phyloP scores from a whole-genome alignment of 2,888 invertebrate species.

The Lasioglossum marginatum region DNA sequence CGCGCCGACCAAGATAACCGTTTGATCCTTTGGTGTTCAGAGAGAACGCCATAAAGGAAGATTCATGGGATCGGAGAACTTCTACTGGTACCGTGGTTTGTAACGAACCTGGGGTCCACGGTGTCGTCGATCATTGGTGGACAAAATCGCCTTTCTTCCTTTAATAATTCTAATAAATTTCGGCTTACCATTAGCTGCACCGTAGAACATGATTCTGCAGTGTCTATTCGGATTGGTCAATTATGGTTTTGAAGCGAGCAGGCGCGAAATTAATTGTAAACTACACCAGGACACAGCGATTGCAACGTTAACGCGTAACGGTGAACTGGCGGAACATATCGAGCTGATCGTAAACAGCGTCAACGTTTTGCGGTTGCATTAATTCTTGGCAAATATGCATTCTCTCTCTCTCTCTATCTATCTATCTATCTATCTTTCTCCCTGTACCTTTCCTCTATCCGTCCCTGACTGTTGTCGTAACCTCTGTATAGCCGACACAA shows the following conservation, averaged over 20 bases:
- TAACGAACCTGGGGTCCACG: neutral
- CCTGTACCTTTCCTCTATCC: neutral
- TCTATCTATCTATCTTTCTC: neutral
- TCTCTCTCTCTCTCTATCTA: slow-evolving; percentile 12
- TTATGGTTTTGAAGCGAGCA: slow-evolving; percentile 46
- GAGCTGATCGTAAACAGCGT: slow-evolving; percentile 69
- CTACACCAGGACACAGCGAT: slow-evolving; percentile 13
- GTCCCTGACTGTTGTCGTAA: slow-evolving; percentile 55
- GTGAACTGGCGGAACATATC: slow-evolving; percentile 53
- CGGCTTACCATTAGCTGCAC: neutral
- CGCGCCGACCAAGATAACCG: slow-evolving; percentile 12
- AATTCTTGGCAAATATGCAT: slow-evolving; percentile 73
- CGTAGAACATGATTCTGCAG: neutral
- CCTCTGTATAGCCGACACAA: slow-evolving; percentile 55
- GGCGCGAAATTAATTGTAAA: slow-evolving; percentile 49
- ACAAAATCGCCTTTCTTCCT: neutral
- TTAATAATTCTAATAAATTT: neutral
- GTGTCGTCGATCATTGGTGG: neutral
- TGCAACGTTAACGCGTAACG: slow-evolving; percentile 35
- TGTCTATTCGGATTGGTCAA: neutral
- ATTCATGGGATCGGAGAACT: slow-evolving; percentile 4
- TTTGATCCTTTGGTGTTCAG: slow-evolving; percentile 17
- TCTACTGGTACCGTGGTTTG: neutral
- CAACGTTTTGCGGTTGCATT: slow-evolving; percentile 74
- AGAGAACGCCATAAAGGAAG: slow-evolving; percentile 13